A percentile compares a stretch with the other conserved stretches of the same genome.
Evolutionary conservation across 2,888 invertebrate genomes (phyloP).

Genomic region (Zygaena filipendulae): DNA sequence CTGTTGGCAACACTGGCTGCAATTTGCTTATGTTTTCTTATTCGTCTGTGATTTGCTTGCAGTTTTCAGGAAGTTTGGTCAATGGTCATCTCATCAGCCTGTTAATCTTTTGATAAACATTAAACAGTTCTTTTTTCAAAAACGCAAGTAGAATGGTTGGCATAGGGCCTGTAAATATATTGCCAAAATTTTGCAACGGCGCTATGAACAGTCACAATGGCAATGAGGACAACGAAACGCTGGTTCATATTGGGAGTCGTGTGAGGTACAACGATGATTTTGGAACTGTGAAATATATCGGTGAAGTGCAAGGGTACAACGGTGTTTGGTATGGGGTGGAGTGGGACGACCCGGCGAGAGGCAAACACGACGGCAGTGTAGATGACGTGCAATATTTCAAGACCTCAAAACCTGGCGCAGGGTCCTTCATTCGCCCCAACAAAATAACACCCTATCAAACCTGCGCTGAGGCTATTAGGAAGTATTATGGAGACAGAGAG

Average conservation of each 20-base stretch:
- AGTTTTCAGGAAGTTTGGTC: no score
- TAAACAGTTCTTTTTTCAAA: constrained; percentile 59
- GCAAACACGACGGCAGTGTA: constrained; percentile 92
- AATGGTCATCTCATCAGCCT: no score
- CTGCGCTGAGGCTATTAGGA: constrained; percentile 77
- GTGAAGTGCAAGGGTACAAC: constrained; percentile 75
- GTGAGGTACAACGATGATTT: constrained; percentile 51
- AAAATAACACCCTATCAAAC: constrained; percentile 80
- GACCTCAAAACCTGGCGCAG: constrained; percentile 79
- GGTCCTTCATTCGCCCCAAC: constrained; percentile 87
- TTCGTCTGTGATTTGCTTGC: no score
- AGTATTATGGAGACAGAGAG: constrained; percentile 57
- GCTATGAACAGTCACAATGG: constrained; percentile 61
- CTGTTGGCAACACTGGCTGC: no score
- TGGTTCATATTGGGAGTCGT: constrained; percentile 58
- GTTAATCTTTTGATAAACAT: constrained; percentile 53
- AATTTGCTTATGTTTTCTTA: no score
- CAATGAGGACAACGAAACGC: constrained; percentile 48
- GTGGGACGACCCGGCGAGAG: constrained; percentile 91
- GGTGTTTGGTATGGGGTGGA: constrained; percentile 95
- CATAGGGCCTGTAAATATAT: constrained; percentile 65
- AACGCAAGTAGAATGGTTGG: constrained; percentile 61
- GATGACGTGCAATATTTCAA: constrained; percentile 86
- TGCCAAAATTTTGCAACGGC: constrained; percentile 64
- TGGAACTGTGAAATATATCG: constrained; percentile 77